Base-by-base conservation (phyloP, 2,888 invertebrate species). In the Unio delphinus region DNA sequence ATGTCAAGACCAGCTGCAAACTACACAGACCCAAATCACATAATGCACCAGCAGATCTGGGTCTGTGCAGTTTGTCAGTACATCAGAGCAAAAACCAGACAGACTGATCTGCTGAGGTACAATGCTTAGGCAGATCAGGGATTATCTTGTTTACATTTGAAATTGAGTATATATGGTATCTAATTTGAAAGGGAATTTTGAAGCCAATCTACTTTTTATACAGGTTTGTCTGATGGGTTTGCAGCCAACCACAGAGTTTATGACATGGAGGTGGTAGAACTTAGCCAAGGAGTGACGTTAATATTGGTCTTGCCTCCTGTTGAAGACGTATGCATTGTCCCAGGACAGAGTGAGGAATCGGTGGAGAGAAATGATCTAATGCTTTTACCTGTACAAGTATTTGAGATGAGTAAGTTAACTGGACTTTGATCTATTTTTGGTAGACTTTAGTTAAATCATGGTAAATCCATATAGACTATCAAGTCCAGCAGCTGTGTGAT, bases 191-290 rank as follows among this genome's bases (percentile, higher is more conserved):
- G 45, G 0, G 45, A 45, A 45, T 45, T 45, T 18, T 8, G 34
- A 58, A 57, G 4, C 30, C 6, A 65, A 54, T 26, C 26, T 61
- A 17, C 66, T 60, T 63, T 28, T 68, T 20, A 72, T 76, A 18
- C 70, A 85, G 87, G 86, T 73, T 80, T 90, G 61, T 75, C 81
- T n/a, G 82, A 84, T 55, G 86, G 86, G 62, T 78, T 86, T 55
- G 83, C 82, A 17, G 73, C 80, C 23, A 84, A 81, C 23, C 90
- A 90, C 73, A 84, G 98, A 83, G 91, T 99, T 69, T 99, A 97
- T 90, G 96, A 97, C 87, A 92, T 95, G 8, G 98, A 99, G 91
- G 95, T 99, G 58, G 94, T 99, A 76, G 98, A 99, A 90, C 92
- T 98, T 54, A 96, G 95, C 84, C 92, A 93, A 68, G 96, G 97